Base-by-base conservation (phyloP, 2,797 vertebrate genomes). In the Emys orbicularis region DNA sequence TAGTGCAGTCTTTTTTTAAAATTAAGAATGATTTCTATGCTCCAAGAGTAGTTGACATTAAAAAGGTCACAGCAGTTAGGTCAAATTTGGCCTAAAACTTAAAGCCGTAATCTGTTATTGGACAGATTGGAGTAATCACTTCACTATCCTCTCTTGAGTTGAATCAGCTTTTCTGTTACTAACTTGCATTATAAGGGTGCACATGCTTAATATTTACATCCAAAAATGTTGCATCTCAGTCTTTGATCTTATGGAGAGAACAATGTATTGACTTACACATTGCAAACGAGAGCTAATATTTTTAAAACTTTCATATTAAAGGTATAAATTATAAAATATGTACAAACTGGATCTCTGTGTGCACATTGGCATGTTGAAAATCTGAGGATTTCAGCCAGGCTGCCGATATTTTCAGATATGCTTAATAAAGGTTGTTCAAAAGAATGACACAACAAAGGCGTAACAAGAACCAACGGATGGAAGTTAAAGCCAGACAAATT, bases 11-110 rank as follows among this genome's bases (percentile, higher is more conserved):
- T 87, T 2, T 34, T 34, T 68, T 76, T 49, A 9, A 77, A 44
- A 74, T 44, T 27, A 84, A 86, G n/a, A 41, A 13, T 3, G 13
- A 34, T 80, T 76, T 47, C 79, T 87, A 8, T 74, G 19, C 80
- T 90, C n/a, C 27, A 41, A 44, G 52, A 61, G 83, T 44, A 80
- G 29, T 31, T 96, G 83, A 19, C 5, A 0, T 8, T 68, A 3
- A 34, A 57, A 83, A 53, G 7, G 90, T 13, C 41, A 54, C 2
- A 72, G 65, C 9, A 47, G 44, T 18, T 27, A 8, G 27, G 37
- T 86, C 37, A 53, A 12, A 1, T 77, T 80, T 50, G 49, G 29
- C 34, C 19, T 87, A 2, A 11, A 19, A 3, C 59, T 0, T 79
- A 7, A 72, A 72, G 19, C 65, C 19, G 72, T 72, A 37, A 72